A percentile compares a stretch with the other conserved stretches of the same genome.
These are phyloP conservation scores for Dynastes grantii DNA, from an alignment of 2,888 invertebrate genomes.

Conservation along the genomic window DNA sequence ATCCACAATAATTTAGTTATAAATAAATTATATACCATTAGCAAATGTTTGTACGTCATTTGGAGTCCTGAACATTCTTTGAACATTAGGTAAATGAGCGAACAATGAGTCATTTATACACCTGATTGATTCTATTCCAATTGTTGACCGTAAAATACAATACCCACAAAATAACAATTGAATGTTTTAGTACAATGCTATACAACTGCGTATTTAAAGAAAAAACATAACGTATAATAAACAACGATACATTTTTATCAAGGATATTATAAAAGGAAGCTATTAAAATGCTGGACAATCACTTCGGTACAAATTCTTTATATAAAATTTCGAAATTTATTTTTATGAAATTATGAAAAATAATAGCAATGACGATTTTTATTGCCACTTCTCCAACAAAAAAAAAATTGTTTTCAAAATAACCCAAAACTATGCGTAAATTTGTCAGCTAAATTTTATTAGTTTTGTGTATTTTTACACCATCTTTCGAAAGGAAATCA, in stretches of 20 bases:
- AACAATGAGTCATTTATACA: slow-evolving; percentile 13
- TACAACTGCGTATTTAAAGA: not conserved
- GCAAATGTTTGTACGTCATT: not conserved
- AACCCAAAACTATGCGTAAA: too few species aligned
- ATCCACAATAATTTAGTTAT: too few species aligned
- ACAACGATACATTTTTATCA: slow-evolving; percentile 4
- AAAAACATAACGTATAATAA: not conserved
- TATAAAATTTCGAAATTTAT: too few species aligned
- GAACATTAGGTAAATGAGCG: not conserved
- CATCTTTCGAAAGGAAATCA: too few species aligned
- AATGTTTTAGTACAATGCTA: not conserved
- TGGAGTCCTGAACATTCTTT: not conserved
- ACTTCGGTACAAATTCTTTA: not conserved
- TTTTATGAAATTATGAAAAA: too few species aligned
- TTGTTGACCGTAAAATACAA: slow-evolving; percentile 2
- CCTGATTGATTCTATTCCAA: not conserved
- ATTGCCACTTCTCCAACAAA: too few species aligned
- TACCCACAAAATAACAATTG: not conserved
- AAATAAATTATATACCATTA: too few species aligned
- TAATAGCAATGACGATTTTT: too few species aligned
- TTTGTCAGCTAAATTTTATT: too few species aligned
- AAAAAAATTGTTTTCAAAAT: too few species aligned
- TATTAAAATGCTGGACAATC: not conserved
- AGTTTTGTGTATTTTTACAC: too few species aligned
- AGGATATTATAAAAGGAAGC: not conserved